Base-by-base conservation (phyloP, 2,113 vertebrate species). In the Elephantulus edwardii region DNA sequence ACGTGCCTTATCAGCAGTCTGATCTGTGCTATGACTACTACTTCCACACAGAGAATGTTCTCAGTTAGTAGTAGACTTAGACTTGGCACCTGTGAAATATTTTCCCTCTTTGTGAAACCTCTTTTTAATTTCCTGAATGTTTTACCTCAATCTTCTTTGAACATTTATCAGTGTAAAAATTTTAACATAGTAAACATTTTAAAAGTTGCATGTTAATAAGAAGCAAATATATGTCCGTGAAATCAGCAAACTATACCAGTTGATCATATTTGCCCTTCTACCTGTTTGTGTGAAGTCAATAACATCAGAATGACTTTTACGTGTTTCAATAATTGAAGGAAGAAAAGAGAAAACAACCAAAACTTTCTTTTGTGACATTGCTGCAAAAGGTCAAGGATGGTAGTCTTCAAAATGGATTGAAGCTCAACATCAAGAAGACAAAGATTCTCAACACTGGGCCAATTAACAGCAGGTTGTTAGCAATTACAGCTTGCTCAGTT, bases 91-190 rank as follows among this genome's bases (percentile, higher is more conserved):
- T n/a, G n/a, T 8, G 83, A 78, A 80, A 33, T n/a, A 20, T 6
- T 6, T 38, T 30, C 8, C 8, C 17, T 78, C 7, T 75, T 46
- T n/a, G 33, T 46, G 44, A 64, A 5, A 12, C 4, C 28, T 68
- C 68, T 20, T 20, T 82, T 82, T 26, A 74, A 60, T 82, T 77
- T 92, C 17, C 8, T 26, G 46, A 80, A n/a, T 8, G 82, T 38
- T 20, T 72, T 85, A 77, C 75, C n/a, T 90, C 44, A 75, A 28
- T 77, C 30, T 92, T 78, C 35, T 48, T 56, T 87, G n/a, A 52
- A 14, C 8, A 54, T 38, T 66, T 76, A 66, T 10, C 13, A 38
- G 22, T 81, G 48, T 13, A n/a, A n/a, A 60, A 8, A 16, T 10
- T 16, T 78, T 75, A 50, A 4, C 71, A 19, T 9, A 26, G 17